Percentiles rank a stretch among this genome's conserved stretches.
These are phyloP conservation scores for Volucella inflata DNA, from an alignment of 2,888 invertebrate species.

Conservation along the genomic window DNA sequence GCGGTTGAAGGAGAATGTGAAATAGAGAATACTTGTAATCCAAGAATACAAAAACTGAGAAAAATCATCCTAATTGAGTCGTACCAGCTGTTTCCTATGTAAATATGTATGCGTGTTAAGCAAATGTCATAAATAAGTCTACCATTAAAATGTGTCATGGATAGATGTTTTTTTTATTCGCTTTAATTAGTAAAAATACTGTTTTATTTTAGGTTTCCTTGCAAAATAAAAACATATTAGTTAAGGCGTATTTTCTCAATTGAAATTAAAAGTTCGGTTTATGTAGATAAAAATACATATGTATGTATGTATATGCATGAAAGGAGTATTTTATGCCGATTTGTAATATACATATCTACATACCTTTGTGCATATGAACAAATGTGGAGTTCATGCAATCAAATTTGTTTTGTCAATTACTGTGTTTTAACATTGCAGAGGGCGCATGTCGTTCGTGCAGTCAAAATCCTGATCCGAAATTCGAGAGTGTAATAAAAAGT, in stretches of 20 bases:
- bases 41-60: conserved; percentile 4
- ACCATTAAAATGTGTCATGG: conserved; percentile 25
- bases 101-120: not conserved
- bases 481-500: too few species aligned
- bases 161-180: conserved; percentile 24
- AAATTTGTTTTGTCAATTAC: too few species aligned
- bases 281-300: not conserved
- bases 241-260: conserved; percentile 1
- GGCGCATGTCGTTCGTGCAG: too few species aligned
- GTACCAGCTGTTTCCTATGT: too few species aligned
- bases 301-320: not conserved
- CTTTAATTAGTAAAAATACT: conserved; percentile 27
- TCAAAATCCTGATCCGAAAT: too few species aligned
- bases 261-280: not conserved
- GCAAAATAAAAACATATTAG: too few species aligned
- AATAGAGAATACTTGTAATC: conserved; percentile 1
- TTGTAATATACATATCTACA: too few species aligned
- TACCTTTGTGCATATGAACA: too few species aligned
- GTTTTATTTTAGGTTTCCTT: conserved; percentile 59
- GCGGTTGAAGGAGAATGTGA: conserved; percentile 4
- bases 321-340: too few species aligned
- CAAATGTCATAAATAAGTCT: conserved; percentile 9
- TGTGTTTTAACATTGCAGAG: too few species aligned
- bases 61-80: not conserved
- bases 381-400: too few species aligned